Conservation (phyloP, 2,888 invertebrate genomes). For the Ormia ochracea region DNA sequence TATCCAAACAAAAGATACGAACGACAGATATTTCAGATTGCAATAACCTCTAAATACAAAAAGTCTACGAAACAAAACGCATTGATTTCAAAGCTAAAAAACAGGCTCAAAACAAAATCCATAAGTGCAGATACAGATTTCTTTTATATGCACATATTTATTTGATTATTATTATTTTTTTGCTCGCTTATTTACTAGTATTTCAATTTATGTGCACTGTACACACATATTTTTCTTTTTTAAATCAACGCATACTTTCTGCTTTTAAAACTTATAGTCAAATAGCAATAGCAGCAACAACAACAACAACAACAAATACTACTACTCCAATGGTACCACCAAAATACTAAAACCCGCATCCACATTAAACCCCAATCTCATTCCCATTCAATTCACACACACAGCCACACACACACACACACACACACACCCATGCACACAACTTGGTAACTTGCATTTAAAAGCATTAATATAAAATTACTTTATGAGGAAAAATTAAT, state of each 20-base stretch:
- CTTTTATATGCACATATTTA: constrained; percentile 8
- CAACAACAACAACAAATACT: background rate
- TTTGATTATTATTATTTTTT: background rate
- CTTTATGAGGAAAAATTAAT: constrained; percentile 61
- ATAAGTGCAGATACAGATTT: constrained; percentile 53
- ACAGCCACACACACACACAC: background rate
- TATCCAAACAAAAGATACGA: constrained; percentile 48
- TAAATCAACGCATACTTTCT: constrained; percentile 44
- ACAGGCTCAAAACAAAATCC: constrained; percentile 58
- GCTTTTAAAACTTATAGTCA: constrained; percentile 23
- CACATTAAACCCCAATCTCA: constrained; percentile 48
- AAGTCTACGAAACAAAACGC: constrained; percentile 24
- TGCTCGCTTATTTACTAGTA: constrained; percentile 16
- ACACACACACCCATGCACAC: background rate
- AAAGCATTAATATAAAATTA: constrained; percentile 46
- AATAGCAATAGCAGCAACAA: background rate
- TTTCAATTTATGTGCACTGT: constrained; percentile 48
- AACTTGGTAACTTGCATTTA: constrained; percentile 13
- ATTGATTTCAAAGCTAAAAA: constrained; percentile 39
- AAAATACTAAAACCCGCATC: constrained; percentile 49
- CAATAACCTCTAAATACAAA: constrained; percentile 51
- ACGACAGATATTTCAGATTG: constrained; percentile 54
- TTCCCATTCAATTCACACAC: constrained; percentile 34
- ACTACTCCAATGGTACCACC: constrained; percentile 29
- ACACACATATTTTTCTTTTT: constrained; percentile 16